Percentiles rank a stretch among this genome's conserved stretches.
phyloP scores from a whole-genome alignment of 1,140 invertebrate genomes.

The Linepithema humile region DNA sequence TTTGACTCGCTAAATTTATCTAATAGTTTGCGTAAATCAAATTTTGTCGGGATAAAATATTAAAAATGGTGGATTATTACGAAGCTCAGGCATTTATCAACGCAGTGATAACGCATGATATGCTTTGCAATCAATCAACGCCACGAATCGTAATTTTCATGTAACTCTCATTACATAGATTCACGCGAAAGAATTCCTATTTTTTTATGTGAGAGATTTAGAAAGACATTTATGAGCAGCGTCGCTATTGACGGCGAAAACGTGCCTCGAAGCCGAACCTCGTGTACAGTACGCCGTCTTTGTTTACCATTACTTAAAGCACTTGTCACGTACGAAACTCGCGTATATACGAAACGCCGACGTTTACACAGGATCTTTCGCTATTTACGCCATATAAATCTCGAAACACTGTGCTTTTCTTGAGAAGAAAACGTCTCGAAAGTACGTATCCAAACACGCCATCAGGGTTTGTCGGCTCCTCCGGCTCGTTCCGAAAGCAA shows the following conservation, averaged over 20 bases:
- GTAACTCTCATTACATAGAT: neutral
- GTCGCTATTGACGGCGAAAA: conserved; percentile 34
- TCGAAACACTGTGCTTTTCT: conserved; percentile 20
- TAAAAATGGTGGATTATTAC: neutral
- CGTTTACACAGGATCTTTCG: conserved; percentile 57
- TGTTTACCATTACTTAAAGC: conserved; percentile 70
- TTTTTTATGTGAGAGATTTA: conserved; percentile 22
- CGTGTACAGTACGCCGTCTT: conserved; percentile 11
- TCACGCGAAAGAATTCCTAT: neutral
- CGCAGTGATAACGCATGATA: neutral
- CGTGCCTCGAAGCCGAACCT: conserved; percentile 5
- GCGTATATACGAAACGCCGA: conserved; percentile 49
- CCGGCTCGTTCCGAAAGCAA: neutral
- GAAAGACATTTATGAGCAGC: conserved; percentile 50
- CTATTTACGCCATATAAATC: conserved; percentile 61
- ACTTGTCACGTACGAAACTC: conserved; percentile 63
- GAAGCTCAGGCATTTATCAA: neutral
- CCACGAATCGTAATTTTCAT: neutral
- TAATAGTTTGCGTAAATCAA: neutral
- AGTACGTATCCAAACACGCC: conserved; percentile 44
- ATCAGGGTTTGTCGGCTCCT: conserved; percentile 17
- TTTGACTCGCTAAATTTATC: neutral
- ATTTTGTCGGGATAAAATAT: neutral
- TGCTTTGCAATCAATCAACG: neutral
- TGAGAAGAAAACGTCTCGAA: conserved; percentile 24